phyloP scores from a whole-genome alignment of 2,113 vertebrate genomes.

The Cochlearius cochlearius region DNA sequence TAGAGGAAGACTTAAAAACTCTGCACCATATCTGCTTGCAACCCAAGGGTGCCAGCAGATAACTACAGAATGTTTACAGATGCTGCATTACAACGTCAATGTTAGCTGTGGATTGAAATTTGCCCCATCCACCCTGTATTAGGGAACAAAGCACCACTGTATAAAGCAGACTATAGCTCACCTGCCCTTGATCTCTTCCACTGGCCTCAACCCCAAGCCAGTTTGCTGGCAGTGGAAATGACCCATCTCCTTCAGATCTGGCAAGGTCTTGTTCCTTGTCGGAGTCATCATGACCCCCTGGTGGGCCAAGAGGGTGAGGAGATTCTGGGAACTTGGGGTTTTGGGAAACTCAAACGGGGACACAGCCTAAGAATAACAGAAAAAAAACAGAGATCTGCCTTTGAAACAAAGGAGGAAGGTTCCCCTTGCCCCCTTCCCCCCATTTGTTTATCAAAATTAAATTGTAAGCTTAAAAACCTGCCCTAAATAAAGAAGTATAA shows the following conservation, averaged over 20 bases:
- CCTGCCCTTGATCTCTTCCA: conserved; percentile 77
- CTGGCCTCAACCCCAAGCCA: conserved; percentile 63
- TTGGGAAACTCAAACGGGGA: conserved; percentile 90
- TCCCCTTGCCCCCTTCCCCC: neutral
- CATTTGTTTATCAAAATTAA: neutral
- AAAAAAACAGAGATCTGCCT: neutral
- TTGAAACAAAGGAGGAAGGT: neutral
- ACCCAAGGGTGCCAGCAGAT: neutral
- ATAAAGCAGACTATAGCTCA: neutral
- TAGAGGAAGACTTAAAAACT: neutral
- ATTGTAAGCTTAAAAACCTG: neutral
- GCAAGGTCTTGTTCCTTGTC: conserved; percentile 78
- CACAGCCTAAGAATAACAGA: conserved; percentile 68
- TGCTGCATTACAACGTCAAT: neutral
- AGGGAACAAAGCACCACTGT: neutral
- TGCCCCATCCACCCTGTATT: fast-evolving
- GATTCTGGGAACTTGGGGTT: conserved; percentile 90
- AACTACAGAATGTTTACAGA: neutral
- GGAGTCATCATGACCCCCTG: conserved; percentile 81
- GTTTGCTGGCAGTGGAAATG: conserved; percentile 74
- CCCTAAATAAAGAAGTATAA: neutral
- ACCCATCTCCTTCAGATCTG: conserved; percentile 80
- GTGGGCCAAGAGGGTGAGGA: conserved; percentile 87
- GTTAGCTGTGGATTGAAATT: neutral
- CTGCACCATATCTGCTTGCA: neutral